Base-by-base conservation (phyloP, 2,888 invertebrate genomes). In the Diabrotica balteata region DNA sequence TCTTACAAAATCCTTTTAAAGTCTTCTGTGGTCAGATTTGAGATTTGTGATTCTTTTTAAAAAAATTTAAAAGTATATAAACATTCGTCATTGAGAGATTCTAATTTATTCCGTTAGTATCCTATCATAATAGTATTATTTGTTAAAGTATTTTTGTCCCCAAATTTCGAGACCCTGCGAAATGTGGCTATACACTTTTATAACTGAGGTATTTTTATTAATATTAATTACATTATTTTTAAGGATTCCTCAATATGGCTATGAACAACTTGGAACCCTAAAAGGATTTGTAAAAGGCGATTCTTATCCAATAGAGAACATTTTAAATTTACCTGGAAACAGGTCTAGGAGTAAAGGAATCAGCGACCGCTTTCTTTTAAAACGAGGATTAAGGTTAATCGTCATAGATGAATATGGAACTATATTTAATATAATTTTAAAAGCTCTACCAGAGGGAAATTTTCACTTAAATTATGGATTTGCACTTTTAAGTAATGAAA, bases 211-310 rank as follows among this genome's bases (percentile, higher is more conserved):
- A 32, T 32, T 4, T 32, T 32, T 32, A 5, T 32, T 32, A 32
- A 32, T 32, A 32, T 32, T 32, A 32, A 32, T 32, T 32, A 32
- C 32, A 32, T 32, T 32, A 32, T 32, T 32, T 32, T 32, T 32
- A 64, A 84, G 84, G 8, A 77, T 78, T 7, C 76, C 79, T 60
- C 76, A 76, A 61, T 57, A 63, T 10, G 88, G 89, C 59, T 90
- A 88, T 81, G 84, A 88, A 70, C 91, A 91, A 77, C 91, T 87
- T 83, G 92, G 92, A 6, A 84, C 86, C 0, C 77, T 90, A 17
- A 85, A 87, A 71, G 92, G 91, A 0, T 86, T 86, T 17, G 79
- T 91, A 66, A 85, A 84, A 62, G 81, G 86, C 0, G 86, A 84
- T 66, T 81, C 86, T 58, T 81, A 80, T 1, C 77, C 83, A 45